Evolutionary conservation across 2,113 vertebrate species (phyloP), one percentile per base, ranked within the genome.

Genomic region (Pagrus major): DNA sequence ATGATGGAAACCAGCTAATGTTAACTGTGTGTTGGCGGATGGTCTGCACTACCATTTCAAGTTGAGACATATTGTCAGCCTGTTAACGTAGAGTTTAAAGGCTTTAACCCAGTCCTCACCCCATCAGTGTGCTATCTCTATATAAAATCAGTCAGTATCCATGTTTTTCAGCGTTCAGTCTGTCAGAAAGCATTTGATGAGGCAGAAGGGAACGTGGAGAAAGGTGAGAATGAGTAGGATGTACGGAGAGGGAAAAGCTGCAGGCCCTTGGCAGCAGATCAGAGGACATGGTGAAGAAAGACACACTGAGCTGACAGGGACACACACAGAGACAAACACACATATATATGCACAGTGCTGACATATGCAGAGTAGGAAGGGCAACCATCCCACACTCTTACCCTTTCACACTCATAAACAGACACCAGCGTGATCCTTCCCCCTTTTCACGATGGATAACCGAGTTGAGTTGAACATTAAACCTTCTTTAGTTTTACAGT

Each of bases 171-270:
- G 23, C 5, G 4, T 65, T 54, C 21, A 21, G 18, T 4, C n/a
- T 39, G 46, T 44, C 21, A 61, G 63, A 66, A 55, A 37, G 37
- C 31, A 12, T 63, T 66, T 31, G 51, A 80, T 41, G 75, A 80
- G 49, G 47, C 60, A 74, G 69, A 52, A 37, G 64, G 66, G 41
- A 54, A 37, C 35, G 1, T 9, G 27, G 68, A 54, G 52, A 65
- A 78, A 84, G 87, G 80, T 82, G 85, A 84, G 83, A 75, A 66
- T 51, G 78, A 78, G 81, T 54, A 37, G 78, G 77, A 69, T 27
- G 67, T 46, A 9, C 20, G 33, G 76, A 47, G 68, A 56, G 71
- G 54, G 55, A 73, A n/a, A 33, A 64, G 84, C 78, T 49, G 61
- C 78, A 25, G 78, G 77, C 61, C 52, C 7, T 65, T 89, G 86